Base-by-base conservation (phyloP, 2,113 vertebrate species). In the Gambusia holbrooki region DNA sequence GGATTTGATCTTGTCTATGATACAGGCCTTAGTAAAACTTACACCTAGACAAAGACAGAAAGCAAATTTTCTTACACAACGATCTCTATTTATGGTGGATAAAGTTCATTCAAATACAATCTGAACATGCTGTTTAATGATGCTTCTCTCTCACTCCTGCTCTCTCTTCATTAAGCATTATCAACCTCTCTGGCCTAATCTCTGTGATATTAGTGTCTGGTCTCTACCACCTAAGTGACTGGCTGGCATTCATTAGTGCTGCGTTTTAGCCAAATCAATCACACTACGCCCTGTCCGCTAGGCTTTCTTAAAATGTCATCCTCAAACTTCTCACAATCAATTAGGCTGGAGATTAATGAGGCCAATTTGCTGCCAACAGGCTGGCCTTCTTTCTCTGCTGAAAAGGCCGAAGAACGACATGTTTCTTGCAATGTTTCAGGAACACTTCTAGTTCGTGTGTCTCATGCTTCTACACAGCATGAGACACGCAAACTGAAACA, bases 271-370 rank as follows among this genome's bases (percentile, higher is more conserved):
- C 85, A 84, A 91, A 95, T 95, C 94, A 94, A 95, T 95, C 94
- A 94, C 87, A 66, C 83, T 71, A 83, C 82, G 81, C 90, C 66
- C 69, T 71, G 73, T 83, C 80, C 77, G 65, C 88, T 79, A 90
- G 82, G 91, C 85, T 92, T 93, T 94, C 93, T 93, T 92, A 82
- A 95, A 95, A 95, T 95, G 94, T 94, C 94, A 95, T 94, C 90
- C 91, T 91, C 89, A 93, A 94, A 95, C 93, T 93, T 93, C 94
- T 94, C 93, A 93, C 93, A 94, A 95, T 95, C 94, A 94, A 95
- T 95, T 95, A 94, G 90, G 91, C 80, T 83, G 80, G 92, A 94
- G 94, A 95, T 95, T 95, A 95, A 95, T 93, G 94, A 92, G 93
- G 90, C 93, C 93, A 94, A 95, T 95, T 95, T 94, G 86, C 88